phyloP scores from a whole-genome alignment of 2,888 invertebrate genomes.

The Maniola hyperantus region DNA sequence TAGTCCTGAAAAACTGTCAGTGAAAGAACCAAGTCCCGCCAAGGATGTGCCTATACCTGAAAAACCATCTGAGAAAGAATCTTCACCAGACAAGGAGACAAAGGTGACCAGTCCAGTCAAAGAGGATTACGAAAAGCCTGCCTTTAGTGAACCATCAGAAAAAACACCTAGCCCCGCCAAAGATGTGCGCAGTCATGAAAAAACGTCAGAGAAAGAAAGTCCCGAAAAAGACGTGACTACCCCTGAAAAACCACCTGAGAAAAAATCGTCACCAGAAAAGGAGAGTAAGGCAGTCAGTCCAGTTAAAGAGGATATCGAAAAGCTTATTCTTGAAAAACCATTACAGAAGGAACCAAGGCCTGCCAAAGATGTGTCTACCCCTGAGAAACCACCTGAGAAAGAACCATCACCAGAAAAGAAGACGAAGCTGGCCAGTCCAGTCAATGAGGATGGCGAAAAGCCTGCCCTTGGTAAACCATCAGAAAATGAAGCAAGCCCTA shows the following conservation, averaged over 20 bases:
- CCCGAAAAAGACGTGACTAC: not conserved
- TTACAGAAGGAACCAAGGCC: constrained; percentile 7
- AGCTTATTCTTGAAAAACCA: not conserved
- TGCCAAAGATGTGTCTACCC: not conserved
- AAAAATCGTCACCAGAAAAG: constrained; percentile 5
- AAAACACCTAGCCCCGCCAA: constrained; percentile 26
- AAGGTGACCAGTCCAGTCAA: not conserved
- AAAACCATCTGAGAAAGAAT: not conserved
- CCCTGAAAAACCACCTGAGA: not conserved
- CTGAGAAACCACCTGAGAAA: not conserved
- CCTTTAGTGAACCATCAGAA: constrained; percentile 22
- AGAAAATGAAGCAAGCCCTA: constrained; percentile 34
- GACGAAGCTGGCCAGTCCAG: not conserved
- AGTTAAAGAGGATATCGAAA: not conserved
- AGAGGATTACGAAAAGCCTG: not conserved
- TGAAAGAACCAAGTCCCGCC: constrained; percentile 14
- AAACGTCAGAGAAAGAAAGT: constrained; percentile 6
- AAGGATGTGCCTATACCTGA: not conserved
- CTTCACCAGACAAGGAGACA: not conserved
- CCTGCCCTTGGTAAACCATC: not conserved
- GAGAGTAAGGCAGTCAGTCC: not conserved
- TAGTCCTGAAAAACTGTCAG: not conserved
- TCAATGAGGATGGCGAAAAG: not conserved
- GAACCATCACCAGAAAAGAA: not conserved
- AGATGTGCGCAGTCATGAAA: no score